Base-by-base conservation (phyloP, 2,888 invertebrate species). In the Phengaris alcon region DNA sequence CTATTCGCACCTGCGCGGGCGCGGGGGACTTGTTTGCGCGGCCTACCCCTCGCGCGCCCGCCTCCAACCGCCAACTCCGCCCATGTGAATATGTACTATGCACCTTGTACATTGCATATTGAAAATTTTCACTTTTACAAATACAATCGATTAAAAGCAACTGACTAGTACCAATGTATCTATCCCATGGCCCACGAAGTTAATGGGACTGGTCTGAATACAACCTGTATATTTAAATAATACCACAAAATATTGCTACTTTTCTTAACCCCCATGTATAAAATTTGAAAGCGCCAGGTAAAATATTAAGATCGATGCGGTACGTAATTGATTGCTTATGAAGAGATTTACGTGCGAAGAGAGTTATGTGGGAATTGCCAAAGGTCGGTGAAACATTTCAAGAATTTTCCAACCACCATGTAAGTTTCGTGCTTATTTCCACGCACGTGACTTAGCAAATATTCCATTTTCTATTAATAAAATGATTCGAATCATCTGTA, bases 261-360 rank as follows among this genome's bases (percentile, higher is more conserved):
- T 59, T 48, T 6, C 48, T 6, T 1, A 48, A 48, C 48, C 9
- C 22, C 22, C 22, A 15, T 57, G 57, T 59, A 59, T 22, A 22
- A 59, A 22, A 10, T 59, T 59, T 59, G 22, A 22, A 59, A 59
- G 59, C 59, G 64, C 64, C 64, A 35, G 12, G 64, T 64, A 64
- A 64, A 64, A 44, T 64, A 64, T 64, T 44, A 64, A 64, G 64
- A 64, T 44, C 64, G 64, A 64, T 64, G 64, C 35, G 12, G 6
- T 10, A 44, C 35, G 64, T 64, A 35, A 64, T 64, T 64, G 64
- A 64, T 64, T 44, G 13, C 64, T 64, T 64, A 64, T 64, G 64
- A 64, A 64, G 35, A 64, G 35, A 64, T 35, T 35, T 64, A 64
- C 5, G 10, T 12, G 44, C n/a, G n/a, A n/a, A n/a, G n/a, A n/a